phyloP scores from a whole-genome alignment of 2,113 vertebrate species.

The Microcebus lehilahytsara region DNA sequence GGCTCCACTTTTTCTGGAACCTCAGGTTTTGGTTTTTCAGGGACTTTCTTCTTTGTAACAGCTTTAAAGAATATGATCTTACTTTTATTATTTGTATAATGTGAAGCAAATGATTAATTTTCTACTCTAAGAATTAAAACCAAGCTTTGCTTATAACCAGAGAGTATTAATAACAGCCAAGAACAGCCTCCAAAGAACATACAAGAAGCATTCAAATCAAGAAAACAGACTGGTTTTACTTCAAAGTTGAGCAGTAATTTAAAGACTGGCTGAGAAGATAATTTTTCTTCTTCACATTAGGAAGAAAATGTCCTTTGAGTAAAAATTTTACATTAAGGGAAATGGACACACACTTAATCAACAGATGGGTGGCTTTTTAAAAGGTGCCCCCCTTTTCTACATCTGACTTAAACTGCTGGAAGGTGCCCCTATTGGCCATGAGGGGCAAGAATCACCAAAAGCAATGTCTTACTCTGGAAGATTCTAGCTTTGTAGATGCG shows the following conservation, averaged over 20 bases:
- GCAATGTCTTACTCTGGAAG: neutral
- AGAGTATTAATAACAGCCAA: constrained; percentile 54
- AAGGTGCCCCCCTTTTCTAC: neutral
- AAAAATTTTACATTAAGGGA: neutral
- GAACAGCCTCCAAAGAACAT: constrained; percentile 47
- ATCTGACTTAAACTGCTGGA: neutral
- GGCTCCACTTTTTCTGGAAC: constrained; percentile 82
- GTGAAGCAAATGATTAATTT: constrained; percentile 25
- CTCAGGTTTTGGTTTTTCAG: constrained; percentile 84
- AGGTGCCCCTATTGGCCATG: neutral
- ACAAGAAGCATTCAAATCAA: neutral
- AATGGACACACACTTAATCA: neutral
- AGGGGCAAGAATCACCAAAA: constrained; percentile 19
- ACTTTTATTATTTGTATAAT: constrained; percentile 72
- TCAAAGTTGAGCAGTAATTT: neutral
- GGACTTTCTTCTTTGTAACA: constrained; percentile 82
- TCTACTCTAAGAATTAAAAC: constrained; percentile 52
- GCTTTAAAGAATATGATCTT: constrained; percentile 84
- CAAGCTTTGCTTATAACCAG: constrained; percentile 35
- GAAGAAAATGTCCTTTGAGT: constrained; percentile 12
- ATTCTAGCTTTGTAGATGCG: neutral
- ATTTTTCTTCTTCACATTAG: neutral
- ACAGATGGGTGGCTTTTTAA: neutral
- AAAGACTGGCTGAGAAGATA: neutral
- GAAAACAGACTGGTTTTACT: neutral